These are phyloP conservation scores for Ennomos quercinarius DNA, from an alignment of 2,888 invertebrate genomes.

Conservation along the genomic window DNA sequence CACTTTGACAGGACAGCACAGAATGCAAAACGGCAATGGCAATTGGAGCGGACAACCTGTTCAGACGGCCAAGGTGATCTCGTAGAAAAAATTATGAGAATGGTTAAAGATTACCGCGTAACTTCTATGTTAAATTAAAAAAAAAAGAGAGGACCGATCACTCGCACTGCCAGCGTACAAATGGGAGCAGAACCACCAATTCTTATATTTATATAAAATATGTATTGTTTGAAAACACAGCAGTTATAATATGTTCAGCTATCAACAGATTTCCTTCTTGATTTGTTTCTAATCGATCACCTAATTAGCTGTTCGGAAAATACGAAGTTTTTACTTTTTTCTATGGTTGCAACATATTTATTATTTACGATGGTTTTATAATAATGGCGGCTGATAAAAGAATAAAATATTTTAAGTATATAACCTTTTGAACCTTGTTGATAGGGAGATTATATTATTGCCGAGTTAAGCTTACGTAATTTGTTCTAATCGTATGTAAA, in stretches of 20 bases:
- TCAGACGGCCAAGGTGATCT: conserved; percentile 70
- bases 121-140: conserved; percentile 27
- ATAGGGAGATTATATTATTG: no score
- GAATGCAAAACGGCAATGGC: conserved; percentile 62
- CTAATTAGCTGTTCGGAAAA: conserved; percentile 19
- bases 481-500: no score
- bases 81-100: conserved; percentile 49
- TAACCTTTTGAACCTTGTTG: conserved; percentile 25
- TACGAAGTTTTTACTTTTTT: conserved; percentile 24
- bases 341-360: conserved; percentile 39
- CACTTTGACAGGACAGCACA: conserved; percentile 68
- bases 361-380: not conserved
- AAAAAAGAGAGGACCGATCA: conserved; percentile 45
- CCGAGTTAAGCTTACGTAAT: no score
- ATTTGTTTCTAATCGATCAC: conserved; percentile 13
- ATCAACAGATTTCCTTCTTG: conserved; percentile 9
- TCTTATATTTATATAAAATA: conserved; percentile 56
- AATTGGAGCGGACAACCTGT: conserved; percentile 60
- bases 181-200: conserved; percentile 37
- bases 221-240: conserved; percentile 19
- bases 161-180: conserved; percentile 42
- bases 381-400: no score
- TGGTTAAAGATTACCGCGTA: conserved; percentile 27
- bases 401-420: conserved; percentile 17
- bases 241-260: conserved; percentile 37